Evolutionary conservation across 2,888 invertebrate species (phyloP), one percentile per base, ranked within the genome.

Genomic region (Epirrhoe tristata): DNA sequence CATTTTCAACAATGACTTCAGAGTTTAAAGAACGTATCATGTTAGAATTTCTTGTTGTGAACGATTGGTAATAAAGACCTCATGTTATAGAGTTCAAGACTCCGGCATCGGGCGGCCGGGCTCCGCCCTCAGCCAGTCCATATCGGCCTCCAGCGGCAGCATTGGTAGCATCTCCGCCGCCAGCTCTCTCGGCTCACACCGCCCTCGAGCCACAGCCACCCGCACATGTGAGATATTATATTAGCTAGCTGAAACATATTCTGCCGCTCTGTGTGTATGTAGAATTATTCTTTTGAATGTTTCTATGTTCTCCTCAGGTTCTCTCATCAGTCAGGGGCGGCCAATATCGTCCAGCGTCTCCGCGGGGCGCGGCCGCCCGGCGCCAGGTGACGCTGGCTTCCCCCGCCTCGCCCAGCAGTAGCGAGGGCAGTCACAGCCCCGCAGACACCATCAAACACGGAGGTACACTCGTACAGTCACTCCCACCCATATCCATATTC

Each of bases 341-440:
- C 95, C 95, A 94, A 91, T 95, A 95, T 95, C 95, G 95, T 95
- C 95, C 95, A 93, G 95, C 94, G 93, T 95, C 95, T 89, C 95
- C 95, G 94, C 89, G 95, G 94, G 82, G 90, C 95, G 83, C 91
- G 91, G 85, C 86, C 92, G 86, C 90, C 90, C 75, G 91, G 89
- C 84, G 93, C 87, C 65, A 66, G 67, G 70, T 66, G 66, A 67
- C 70, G 46, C 61, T 89, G 52, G 89, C 96, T 84, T 96, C 97
- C 83, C 97, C 97, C 94, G 97, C 96, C 94, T 97, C 97, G 87
- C 96, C 97, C 95, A 97, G 96, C 95, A 97, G 95, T 94, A 96
- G 97, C 94, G 96, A 97, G 83, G 97, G 96, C 85, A 96, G 96
- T 78, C 96, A 96, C 85, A 96, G 96, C 81, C 97, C 97, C 78